phyloP scores from a whole-genome alignment of 2,888 invertebrate species.

The Pandemis corylana region DNA sequence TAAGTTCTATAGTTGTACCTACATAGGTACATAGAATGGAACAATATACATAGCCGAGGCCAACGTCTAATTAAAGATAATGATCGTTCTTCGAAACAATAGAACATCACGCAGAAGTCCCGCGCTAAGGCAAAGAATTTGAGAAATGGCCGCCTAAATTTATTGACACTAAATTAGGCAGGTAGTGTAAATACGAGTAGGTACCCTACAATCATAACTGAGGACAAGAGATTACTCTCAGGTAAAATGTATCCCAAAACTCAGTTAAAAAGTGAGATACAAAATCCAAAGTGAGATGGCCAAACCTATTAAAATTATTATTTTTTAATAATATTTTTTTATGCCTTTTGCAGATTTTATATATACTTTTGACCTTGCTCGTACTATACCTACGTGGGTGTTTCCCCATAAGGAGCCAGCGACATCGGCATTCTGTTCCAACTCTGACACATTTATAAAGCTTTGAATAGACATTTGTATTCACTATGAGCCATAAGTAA shows the following conservation, averaged over 20 bases:
- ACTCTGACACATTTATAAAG: neutral
- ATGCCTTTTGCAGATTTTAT: too few relatives aligned
- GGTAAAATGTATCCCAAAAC: too few relatives aligned
- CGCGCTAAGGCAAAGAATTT: slow-evolving; percentile 3
- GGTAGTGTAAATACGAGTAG: neutral
- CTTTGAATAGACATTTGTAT: neutral
- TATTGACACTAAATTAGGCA: neutral
- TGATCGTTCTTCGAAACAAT: slow-evolving; percentile 18
- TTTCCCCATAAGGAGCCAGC: neutral
- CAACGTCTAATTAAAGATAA: slow-evolving; percentile 3
- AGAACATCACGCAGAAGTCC: slow-evolving; percentile 1
- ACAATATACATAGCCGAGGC: slow-evolving; percentile 3
- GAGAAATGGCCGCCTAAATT: neutral
- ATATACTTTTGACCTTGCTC: too few relatives aligned
- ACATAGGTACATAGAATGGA: neutral
- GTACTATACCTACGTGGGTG: neutral
- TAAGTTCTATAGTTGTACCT: neutral
- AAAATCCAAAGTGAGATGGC: too few relatives aligned
- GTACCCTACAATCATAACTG: too few relatives aligned
- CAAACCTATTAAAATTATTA: too few relatives aligned
- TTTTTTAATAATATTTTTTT: too few relatives aligned
- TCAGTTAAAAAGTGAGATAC: too few relatives aligned
- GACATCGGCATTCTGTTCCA: neutral
- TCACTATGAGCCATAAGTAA: neutral
- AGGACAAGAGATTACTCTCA: too few relatives aligned